phyloP scores from a whole-genome alignment of 1,140 invertebrate genomes.

The Hylaeus volcanicus region DNA sequence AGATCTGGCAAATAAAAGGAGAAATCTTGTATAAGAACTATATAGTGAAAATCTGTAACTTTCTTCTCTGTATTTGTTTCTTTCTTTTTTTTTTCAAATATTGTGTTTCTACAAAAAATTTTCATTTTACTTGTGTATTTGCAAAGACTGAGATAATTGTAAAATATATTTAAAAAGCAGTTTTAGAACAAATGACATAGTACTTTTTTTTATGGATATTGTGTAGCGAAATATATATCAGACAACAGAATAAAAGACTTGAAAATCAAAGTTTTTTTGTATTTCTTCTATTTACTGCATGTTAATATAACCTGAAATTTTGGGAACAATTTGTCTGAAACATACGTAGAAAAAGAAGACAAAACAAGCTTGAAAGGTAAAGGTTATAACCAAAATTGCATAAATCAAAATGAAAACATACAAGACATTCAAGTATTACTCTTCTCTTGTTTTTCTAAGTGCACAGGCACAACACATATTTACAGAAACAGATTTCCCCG shows the following conservation, averaged over 20 bases:
- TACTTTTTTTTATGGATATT: neutral
- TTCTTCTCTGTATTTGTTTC: neutral
- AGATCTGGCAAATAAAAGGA: neutral
- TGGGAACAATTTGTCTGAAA: conserved; percentile 18
- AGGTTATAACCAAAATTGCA: neutral
- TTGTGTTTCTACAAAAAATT: too few species aligned
- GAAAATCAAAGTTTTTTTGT: conserved; percentile 4
- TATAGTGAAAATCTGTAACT: neutral
- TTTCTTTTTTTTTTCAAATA: neutral
- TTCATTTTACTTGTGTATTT: neutral
- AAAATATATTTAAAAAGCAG: neutral
- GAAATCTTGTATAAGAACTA: neutral
- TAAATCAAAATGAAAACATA: conserved; percentile 19
- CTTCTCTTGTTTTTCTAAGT: conserved; percentile 20
- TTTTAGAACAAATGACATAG: neutral
- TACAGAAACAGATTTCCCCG: conserved; percentile 64
- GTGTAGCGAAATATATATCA: neutral
- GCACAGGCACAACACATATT: conserved; percentile 60
- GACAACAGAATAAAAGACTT: conserved; percentile 21
- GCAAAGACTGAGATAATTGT: neutral
- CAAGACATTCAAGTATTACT: conserved; percentile 10
- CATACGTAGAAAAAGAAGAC: conserved; percentile 9
- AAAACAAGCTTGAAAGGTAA: conserved; percentile 4
- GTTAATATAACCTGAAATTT: conserved; percentile 27
- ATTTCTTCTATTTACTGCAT: conserved; percentile 9